Evolutionary conservation across 2,797 vertebrate species (phyloP).

Genomic region (Mycteria americana): DNA sequence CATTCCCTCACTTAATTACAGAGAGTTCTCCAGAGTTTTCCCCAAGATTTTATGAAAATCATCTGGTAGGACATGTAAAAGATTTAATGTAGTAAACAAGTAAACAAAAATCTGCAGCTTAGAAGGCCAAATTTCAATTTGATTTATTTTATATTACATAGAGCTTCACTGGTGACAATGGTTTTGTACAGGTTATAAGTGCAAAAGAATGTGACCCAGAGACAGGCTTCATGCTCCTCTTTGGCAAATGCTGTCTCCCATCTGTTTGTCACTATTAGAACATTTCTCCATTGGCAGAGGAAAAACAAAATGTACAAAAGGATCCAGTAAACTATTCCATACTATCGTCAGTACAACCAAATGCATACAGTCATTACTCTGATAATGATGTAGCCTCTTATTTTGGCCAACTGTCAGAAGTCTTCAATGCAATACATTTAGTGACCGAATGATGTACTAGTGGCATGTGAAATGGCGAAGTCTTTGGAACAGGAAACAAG

Average conservation of each 20-base stretch:
- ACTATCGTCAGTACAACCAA: neutral
- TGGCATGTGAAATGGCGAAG: neutral
- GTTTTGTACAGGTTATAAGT: constrained; percentile 47
- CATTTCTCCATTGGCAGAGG: constrained; percentile 41
- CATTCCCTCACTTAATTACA: neutral
- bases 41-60: constrained; percentile 26
- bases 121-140: neutral
- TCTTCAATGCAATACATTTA: neutral
- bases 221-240: constrained; percentile 14
- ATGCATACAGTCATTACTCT: neutral
- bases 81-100: neutral
- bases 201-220: constrained; percentile 32
- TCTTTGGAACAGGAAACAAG: neutral
- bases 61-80: neutral
- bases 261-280: constrained; percentile 54
- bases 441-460: neutral
- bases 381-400: constrained; percentile 10
- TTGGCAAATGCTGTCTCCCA: constrained; percentile 41
- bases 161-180: neutral
- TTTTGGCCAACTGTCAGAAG: neutral
- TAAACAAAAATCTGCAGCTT: neutral
- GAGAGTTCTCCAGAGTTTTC: neutral
- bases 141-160: neutral
- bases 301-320: constrained; percentile 35
- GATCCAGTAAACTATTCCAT: constrained; percentile 44